A percentile compares a stretch with the other conserved stretches of the same genome.
Evolutionary conservation across 2,888 invertebrate genomes (phyloP).

Genomic region (Noctua janthina): DNA sequence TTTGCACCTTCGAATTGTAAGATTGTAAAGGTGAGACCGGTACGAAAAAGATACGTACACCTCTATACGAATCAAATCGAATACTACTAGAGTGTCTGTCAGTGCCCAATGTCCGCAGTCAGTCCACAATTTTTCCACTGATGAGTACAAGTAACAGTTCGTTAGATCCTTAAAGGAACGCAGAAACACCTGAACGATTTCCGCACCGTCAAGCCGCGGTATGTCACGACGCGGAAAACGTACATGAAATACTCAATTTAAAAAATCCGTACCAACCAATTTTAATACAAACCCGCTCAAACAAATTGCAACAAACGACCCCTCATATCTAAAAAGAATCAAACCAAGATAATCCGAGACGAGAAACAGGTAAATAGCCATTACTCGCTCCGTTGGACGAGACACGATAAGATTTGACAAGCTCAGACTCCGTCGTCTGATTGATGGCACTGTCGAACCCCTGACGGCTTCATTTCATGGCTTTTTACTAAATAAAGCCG

Average conservation of each 20-base stretch:
- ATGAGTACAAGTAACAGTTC: too few species aligned
- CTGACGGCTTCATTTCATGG: conserved; percentile 86
- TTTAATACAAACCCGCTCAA: conserved; percentile 55
- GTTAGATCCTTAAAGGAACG: not conserved
- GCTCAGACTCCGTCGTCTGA: conserved; percentile 76
- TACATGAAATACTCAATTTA: conserved; percentile 20
- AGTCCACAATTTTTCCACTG: too few species aligned
- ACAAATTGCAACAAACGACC: conserved; percentile 72
- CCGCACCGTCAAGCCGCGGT: not conserved
- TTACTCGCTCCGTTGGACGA: conserved; percentile 86
- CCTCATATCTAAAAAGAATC: conserved; percentile 82
- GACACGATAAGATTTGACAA: conserved; percentile 85
- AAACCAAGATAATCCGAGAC: conserved; percentile 84
- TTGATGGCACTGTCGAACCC: conserved; percentile 82
- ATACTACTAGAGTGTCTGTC: too few species aligned
- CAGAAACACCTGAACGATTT: not conserved
- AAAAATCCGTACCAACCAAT: conserved; percentile 27
- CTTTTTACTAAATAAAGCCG: conserved; percentile 79
- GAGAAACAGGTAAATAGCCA: conserved; percentile 89
- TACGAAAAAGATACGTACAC: too few species aligned
- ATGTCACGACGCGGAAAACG: not conserved
- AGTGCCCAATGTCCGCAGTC: too few species aligned
- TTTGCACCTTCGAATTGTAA: too few species aligned
- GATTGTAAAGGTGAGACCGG: too few species aligned
- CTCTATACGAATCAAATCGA: too few species aligned